phyloP scores from a whole-genome alignment of 2,888 invertebrate species.

The Fissipunctia ypsillon region DNA sequence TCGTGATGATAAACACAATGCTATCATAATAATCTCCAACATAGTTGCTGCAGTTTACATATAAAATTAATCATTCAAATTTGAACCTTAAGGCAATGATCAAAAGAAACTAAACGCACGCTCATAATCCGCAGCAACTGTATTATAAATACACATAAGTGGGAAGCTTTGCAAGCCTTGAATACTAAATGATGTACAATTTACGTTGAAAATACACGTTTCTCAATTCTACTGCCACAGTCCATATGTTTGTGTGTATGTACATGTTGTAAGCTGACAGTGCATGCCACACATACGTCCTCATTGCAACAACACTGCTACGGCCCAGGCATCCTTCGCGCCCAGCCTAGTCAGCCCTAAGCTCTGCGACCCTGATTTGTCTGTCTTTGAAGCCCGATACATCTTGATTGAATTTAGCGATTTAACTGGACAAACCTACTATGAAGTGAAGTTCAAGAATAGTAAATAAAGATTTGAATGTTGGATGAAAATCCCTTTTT shows the following conservation, averaged over 20 bases:
- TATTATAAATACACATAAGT: not conserved
- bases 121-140: constrained; percentile 6
- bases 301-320: constrained; percentile 43
- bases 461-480: not conserved
- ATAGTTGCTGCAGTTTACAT: constrained; percentile 3
- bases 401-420: constrained; percentile 30
- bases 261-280: constrained; percentile 52
- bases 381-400: constrained; percentile 39
- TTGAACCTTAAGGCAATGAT: not conserved
- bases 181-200: constrained; percentile 7
- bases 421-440: constrained; percentile 25
- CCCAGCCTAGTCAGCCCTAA: constrained; percentile 54
- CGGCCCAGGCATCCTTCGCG: constrained; percentile 36
- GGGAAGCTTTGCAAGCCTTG: constrained; percentile 36
- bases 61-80: not conserved
- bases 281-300: constrained; percentile 39
- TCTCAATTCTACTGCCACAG: constrained; percentile 33
- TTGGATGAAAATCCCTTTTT: no score
- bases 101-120: not conserved
- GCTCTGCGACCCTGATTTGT: constrained; percentile 42
- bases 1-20: not conserved
- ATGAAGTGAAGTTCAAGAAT: not conserved
- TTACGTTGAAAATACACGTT: not conserved
- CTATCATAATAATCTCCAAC: not conserved
- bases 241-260: constrained; percentile 18